Percentiles rank a stretch among this genome's conserved stretches.
These are phyloP conservation scores for Vulpes ferrilata DNA, from an alignment of 2,113 vertebrate species.

Conservation along the genomic window DNA sequence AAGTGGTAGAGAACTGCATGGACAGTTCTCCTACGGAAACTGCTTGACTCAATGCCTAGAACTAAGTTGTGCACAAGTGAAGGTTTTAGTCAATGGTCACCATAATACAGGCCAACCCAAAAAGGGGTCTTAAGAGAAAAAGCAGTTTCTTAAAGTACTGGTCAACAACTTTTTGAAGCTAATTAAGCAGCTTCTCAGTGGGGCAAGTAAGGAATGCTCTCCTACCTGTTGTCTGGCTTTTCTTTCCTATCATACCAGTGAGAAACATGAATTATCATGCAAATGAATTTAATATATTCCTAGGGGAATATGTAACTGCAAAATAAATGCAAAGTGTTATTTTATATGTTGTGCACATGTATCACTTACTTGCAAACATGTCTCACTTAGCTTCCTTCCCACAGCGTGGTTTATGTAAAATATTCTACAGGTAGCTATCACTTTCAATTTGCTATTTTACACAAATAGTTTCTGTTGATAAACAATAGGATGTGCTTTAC, in stretches of 20 bases:
- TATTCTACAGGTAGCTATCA: background rate
- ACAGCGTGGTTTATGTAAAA: background rate
- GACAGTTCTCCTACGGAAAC: background rate
- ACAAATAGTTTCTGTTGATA: background rate
- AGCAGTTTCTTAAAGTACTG: background rate
- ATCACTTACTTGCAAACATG: background rate
- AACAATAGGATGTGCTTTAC: background rate
- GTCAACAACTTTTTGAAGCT: background rate
- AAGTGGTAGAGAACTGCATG: background rate
- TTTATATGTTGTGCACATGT: background rate
- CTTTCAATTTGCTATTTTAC: background rate
- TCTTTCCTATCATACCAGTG: background rate
- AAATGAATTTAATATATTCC: slow-evolving; percentile 29
- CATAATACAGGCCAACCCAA: background rate
- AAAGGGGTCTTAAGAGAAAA: background rate
- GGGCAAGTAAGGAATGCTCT: background rate
- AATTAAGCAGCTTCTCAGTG: background rate
- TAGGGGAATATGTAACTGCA: background rate
- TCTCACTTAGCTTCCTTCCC: background rate
- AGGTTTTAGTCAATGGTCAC: background rate
- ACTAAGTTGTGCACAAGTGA: background rate
- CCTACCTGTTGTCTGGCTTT: background rate
- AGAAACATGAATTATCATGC: background rate
- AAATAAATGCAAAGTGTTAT: background rate
- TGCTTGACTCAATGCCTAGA: background rate